A percentile compares a stretch with the other conserved stretches of the same genome.
Conservation (phyloP, 2,113 vertebrate species). For the Phasianus colchicus region DNA sequence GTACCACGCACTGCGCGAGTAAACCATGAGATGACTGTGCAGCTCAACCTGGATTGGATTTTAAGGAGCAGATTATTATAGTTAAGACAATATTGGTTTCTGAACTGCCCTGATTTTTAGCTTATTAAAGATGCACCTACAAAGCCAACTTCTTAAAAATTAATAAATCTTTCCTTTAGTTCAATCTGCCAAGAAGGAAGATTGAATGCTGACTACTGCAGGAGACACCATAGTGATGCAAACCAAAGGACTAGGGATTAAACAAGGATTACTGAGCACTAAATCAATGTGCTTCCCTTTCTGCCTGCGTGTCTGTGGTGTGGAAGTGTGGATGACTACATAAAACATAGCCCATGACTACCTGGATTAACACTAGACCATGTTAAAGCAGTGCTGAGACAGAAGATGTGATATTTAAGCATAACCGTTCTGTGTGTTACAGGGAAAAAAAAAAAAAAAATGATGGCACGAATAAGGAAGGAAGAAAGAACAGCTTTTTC, state of each 20-base stretch:
- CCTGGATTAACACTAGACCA: slow-evolving; percentile 20
- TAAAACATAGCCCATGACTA: slow-evolving; percentile 24
- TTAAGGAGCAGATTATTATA: slow-evolving; percentile 37
- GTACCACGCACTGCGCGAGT: not conserved
- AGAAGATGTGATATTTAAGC: not conserved
- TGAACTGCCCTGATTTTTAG: slow-evolving; percentile 20
- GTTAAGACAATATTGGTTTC: slow-evolving; percentile 23
- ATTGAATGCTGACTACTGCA: slow-evolving; percentile 54
- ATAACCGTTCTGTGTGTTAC: not conserved
- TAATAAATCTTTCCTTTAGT: slow-evolving; percentile 60
- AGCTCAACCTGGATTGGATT: slow-evolving; percentile 21
- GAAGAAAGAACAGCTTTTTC: not conserved
- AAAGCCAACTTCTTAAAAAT: slow-evolving; percentile 56
- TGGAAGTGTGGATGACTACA: slow-evolving; percentile 48
- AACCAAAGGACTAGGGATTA: slow-evolving; percentile 68
- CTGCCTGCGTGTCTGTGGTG: slow-evolving; percentile 51
- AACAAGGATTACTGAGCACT: slow-evolving; percentile 41
- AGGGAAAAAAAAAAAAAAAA: not conserved
- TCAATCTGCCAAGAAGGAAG: slow-evolving; percentile 56
- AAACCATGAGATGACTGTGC: slow-evolving; percentile 5
- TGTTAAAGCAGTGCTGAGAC: not conserved
- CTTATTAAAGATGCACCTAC: slow-evolving; percentile 39
- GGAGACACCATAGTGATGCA: slow-evolving; percentile 55
- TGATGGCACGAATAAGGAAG: not conserved
- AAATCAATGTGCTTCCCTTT: slow-evolving; percentile 68